phyloP scores from a whole-genome alignment of 2,888 invertebrate species.

The Prosapia bicincta region DNA sequence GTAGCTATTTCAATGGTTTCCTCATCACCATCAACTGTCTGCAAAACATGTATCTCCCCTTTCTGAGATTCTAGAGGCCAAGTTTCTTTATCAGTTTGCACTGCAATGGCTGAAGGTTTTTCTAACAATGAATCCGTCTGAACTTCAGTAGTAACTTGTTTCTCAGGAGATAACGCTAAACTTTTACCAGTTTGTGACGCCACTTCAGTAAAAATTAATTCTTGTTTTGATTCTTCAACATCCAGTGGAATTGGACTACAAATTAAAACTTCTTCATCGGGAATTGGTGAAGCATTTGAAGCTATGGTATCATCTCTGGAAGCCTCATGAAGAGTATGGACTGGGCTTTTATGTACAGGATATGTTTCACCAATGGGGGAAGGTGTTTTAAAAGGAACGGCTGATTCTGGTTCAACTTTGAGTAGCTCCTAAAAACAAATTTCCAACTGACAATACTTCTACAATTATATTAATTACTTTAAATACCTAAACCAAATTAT shows the following conservation, averaged over 20 bases:
- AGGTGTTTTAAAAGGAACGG: conserved; percentile 14
- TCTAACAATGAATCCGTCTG: conserved; percentile 39
- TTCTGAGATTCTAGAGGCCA: conserved; percentile 37
- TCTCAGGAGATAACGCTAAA: conserved; percentile 46
- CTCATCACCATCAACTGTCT: conserved; percentile 59
- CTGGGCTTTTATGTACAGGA: conserved; percentile 12
- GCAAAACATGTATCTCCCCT: conserved; percentile 58
- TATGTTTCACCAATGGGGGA: conserved; percentile 25
- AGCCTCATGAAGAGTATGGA: conserved; percentile 20
- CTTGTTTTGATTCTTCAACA: conserved; percentile 45
- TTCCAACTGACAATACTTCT: not conserved
- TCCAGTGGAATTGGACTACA: conserved; percentile 20
- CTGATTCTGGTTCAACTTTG: conserved; percentile 25
- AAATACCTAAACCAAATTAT: not conserved
- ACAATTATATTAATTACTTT: not conserved
- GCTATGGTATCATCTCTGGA: conserved; percentile 62
- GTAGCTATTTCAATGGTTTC: conserved; percentile 72
- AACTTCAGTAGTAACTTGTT: conserved; percentile 21
- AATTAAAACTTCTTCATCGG: conserved; percentile 58
- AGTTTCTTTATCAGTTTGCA: conserved; percentile 21
- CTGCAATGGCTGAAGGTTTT: conserved; percentile 22
- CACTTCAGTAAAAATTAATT: conserved; percentile 54
- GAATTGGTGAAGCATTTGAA: conserved; percentile 60
- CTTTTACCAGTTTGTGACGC: conserved; percentile 55
- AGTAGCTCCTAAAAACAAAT: conserved; percentile 23